Conservation (phyloP, 2,113 vertebrate genomes). For the Indicator maculatus region DNA sequence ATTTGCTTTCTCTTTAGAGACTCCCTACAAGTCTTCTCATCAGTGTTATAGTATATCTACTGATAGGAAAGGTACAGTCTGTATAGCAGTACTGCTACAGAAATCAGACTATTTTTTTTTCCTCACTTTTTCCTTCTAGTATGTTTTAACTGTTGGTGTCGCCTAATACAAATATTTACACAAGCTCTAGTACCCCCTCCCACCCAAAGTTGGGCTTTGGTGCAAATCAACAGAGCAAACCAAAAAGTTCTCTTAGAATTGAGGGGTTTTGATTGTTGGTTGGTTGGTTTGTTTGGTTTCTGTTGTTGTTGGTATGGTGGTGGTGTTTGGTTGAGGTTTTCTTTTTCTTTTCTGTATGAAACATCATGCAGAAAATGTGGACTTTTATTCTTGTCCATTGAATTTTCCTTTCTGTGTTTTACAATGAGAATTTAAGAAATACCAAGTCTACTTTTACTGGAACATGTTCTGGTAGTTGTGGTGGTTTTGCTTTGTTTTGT, state of each 20-base stretch:
- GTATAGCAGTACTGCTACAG: background rate
- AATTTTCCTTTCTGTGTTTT: background rate
- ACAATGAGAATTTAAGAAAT: background rate
- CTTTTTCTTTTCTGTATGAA: background rate
- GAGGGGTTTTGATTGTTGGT: no score
- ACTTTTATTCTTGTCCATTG: background rate
- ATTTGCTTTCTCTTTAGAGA: background rate
- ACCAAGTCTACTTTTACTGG: background rate
- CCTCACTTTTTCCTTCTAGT: background rate
- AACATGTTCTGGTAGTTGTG: background rate
- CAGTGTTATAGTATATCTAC: background rate
- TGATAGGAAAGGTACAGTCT: background rate
- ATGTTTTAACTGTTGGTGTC: background rate
- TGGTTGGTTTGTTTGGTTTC: no score
- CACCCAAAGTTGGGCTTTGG: background rate
- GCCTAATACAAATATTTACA: background rate
- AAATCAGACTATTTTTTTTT: background rate
- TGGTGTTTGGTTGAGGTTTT: background rate
- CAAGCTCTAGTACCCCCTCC: slow-evolving; percentile 7
- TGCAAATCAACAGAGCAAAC: background rate
- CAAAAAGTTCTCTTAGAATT: background rate
- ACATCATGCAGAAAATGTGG: background rate
- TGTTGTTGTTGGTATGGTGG: no score
- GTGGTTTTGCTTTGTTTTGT: background rate
- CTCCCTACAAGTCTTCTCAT: background rate